Evolutionary conservation across 2,113 vertebrate genomes (phyloP), one percentile per base, ranked within the genome.

Genomic region (Acanthochromis polyacanthus): DNA sequence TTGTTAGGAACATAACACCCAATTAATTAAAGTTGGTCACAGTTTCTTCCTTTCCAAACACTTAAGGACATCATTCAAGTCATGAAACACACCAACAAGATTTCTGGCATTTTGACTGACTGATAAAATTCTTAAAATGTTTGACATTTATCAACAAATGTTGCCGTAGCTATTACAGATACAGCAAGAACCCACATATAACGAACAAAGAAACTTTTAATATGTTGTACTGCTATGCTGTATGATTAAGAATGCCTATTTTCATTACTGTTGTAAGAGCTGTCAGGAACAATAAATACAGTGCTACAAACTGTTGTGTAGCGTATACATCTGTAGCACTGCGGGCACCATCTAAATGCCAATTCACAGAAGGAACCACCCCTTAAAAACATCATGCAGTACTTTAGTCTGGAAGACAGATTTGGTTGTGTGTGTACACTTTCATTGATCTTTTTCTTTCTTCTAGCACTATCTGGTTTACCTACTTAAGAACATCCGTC

Each of bases 341-440:
- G 56, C 16, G 23, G 51, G 43, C 32, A 32, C 57, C 63, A 36
- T 72, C 43, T 30, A 30, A 70, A 82, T 50, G 55, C 23, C n/a
- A 69, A 10, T 65, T 79, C 23, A 17, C 8, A 20, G 16, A 23
- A 17, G 4, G 23, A 10, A 38, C 22, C 58, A 51, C 10, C 45
- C 10, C 11, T 73, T 15, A 59, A 74, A 55, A 59, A 40, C 5
- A 51, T 48, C 17, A 19, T 30, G 43, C 48, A 57, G 25, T 48
- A 52, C 59, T 40, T 30, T 19, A 4, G 23, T 30, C 8, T n/a
- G 15, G 14, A 64, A 38, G 52, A 66, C 16, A 55, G 28, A 76
- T 62, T 20, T 53, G 40, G 8, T 22, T 74, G 14, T 66, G 50
- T 46, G 12, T 70, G n/a, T 48, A 60, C 23, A 69, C 28, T 20